Evolutionary conservation across 2,797 vertebrate genomes (phyloP).

Genomic region (Chrysocyon brachyurus): DNA sequence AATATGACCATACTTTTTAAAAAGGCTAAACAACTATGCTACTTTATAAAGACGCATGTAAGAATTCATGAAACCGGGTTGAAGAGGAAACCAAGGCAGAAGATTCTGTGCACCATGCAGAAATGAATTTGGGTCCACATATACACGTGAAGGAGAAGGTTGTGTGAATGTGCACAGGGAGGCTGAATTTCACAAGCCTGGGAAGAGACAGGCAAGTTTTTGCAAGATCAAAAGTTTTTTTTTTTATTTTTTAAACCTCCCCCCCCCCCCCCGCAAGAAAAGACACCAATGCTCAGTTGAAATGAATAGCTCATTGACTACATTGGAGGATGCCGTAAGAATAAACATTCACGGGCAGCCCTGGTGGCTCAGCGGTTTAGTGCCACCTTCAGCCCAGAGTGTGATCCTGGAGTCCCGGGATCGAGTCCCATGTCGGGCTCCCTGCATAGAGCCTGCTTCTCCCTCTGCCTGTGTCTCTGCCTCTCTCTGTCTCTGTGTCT

Average conservation of each 20-base stretch:
- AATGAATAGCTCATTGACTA: not conserved
- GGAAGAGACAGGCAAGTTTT: not conserved
- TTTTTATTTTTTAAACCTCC: not conserved
- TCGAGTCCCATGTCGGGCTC: too few relatives aligned
- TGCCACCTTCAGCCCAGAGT: too few relatives aligned
- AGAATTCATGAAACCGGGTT: not conserved
- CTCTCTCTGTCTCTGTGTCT: too few relatives aligned
- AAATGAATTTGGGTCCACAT: not conserved
- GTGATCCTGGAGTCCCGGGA: too few relatives aligned
- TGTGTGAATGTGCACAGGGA: not conserved
- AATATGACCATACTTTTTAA: not conserved
- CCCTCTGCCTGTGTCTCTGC: too few relatives aligned
- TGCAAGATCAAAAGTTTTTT: not conserved
- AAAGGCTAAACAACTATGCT: not conserved
- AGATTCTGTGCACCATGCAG: not conserved
- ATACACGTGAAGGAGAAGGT: not conserved
- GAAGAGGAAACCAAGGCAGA: not conserved
- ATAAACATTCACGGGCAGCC: not conserved
- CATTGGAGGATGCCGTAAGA: not conserved
- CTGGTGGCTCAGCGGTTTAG: too few relatives aligned
- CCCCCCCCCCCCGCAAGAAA: rapidly evolving
- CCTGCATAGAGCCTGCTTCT: too few relatives aligned
- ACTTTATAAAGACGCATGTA: not conserved
- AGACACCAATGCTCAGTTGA: not conserved
- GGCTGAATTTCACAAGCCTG: not conserved